These are phyloP conservation scores for Poecile atricapillus DNA, from an alignment of 2,113 vertebrate genomes.

Conservation along the genomic window DNA sequence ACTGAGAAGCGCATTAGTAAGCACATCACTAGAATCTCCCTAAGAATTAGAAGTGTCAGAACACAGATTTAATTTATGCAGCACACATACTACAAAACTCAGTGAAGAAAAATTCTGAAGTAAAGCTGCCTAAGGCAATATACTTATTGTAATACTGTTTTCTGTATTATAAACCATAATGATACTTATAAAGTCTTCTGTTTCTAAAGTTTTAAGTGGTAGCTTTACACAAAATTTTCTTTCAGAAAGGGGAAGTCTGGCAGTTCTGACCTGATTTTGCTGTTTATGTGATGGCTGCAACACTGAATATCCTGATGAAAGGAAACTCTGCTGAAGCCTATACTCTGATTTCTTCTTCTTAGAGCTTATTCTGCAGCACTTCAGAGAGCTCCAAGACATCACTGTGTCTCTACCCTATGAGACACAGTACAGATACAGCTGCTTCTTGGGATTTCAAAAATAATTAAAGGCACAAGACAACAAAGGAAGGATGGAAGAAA, in stretches of 20 bases:
- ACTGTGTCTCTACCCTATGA: not conserved
- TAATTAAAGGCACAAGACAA: constrained; percentile 27
- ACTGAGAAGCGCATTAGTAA: not conserved
- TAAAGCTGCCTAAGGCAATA: not conserved
- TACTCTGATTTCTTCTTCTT: constrained; percentile 20
- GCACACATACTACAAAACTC: not conserved
- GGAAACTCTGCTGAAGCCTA: not conserved
- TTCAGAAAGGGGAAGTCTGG: not conserved
- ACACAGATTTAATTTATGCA: not conserved
- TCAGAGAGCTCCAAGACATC: constrained; percentile 28
- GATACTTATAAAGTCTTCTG: not conserved
- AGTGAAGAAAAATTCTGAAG: not conserved
- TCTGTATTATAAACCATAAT: not conserved
- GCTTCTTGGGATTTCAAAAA: constrained; percentile 19
- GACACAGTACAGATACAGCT: not conserved
- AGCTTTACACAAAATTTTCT: not conserved
- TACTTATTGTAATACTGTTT: not conserved
- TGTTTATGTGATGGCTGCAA: not conserved
- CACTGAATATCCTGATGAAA: constrained; percentile 25
- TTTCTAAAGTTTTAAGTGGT: not conserved
- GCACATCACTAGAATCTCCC: not conserved
- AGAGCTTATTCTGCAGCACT: constrained; percentile 8
- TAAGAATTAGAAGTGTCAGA: not conserved
- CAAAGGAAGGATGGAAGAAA: not conserved
- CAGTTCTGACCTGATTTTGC: constrained; percentile 50